Conservation (phyloP, 2,888 invertebrate species). For the Phaonia tiefii region DNA sequence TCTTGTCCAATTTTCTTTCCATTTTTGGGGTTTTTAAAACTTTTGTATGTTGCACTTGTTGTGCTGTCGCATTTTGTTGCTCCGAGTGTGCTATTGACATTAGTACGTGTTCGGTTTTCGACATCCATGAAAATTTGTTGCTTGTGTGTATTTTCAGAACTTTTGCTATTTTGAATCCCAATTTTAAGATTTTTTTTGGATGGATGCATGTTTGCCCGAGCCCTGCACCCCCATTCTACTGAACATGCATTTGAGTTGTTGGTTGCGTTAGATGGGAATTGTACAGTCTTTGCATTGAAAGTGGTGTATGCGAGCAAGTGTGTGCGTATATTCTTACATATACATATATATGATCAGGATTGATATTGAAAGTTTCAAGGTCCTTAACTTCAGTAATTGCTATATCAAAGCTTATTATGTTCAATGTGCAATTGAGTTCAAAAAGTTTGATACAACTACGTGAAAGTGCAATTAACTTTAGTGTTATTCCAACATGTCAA, state of each 20-base stretch:
- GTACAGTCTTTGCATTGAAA: too few relatives aligned
- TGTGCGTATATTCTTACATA: slow-evolving; percentile 27
- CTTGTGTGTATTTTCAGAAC: slow-evolving; percentile 10
- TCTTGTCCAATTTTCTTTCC: slow-evolving; percentile 51
- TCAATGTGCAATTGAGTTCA: slow-evolving; percentile 32
- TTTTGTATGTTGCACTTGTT: slow-evolving; percentile 33
- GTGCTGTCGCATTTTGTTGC: slow-evolving; percentile 37
- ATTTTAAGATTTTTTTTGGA: slow-evolving; percentile 27
- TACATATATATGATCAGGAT: slow-evolving; percentile 12
- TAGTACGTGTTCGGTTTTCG: slow-evolving; percentile 57
- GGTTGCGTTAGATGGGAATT: too few relatives aligned
- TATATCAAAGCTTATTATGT: slow-evolving; percentile 52
- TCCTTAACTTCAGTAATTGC: slow-evolving; percentile 55
- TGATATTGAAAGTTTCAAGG: slow-evolving; percentile 70
- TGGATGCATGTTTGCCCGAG: not conserved
- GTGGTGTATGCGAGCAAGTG: not conserved
- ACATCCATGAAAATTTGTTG: slow-evolving; percentile 29
- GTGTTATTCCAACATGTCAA: slow-evolving; percentile 61
- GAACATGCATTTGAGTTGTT: too few relatives aligned
- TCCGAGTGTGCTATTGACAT: slow-evolving; percentile 66
- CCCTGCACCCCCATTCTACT: slow-evolving; percentile 8
- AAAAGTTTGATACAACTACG: slow-evolving; percentile 48
- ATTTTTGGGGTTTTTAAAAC: slow-evolving; percentile 28
- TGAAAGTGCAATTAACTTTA: slow-evolving; percentile 64
- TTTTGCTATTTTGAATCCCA: slow-evolving; percentile 43